Evolutionary conservation across 2,888 invertebrate species (phyloP).

Genomic region (Anticlea derivata): DNA sequence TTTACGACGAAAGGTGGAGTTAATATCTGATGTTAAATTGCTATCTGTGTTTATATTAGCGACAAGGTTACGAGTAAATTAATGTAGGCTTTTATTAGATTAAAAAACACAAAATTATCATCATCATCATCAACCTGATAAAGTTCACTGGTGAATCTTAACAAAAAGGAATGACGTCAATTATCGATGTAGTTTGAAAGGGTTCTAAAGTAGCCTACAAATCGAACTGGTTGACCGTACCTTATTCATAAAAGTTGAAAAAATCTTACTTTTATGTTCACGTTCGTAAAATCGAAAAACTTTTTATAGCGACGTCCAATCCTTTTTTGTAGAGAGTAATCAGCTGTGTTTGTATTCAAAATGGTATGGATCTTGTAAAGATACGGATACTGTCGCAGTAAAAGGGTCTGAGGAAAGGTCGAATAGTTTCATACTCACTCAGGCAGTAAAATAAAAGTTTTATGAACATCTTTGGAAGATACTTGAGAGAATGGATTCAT

Average conservation of each 20-base stretch:
- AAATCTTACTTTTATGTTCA: conserved; percentile 8
- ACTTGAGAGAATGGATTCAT: conserved; percentile 6
- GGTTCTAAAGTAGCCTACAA: too few species aligned
- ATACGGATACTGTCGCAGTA: conserved; percentile 28
- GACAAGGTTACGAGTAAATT: conserved; percentile 1
- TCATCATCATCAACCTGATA: too few species aligned
- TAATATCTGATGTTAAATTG: conserved; percentile 29
- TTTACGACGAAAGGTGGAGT: conserved; percentile 30
- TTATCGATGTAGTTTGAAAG: too few species aligned
- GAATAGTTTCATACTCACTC: conserved; percentile 36
- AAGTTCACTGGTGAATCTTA: too few species aligned
- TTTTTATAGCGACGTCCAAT: conserved; percentile 31
- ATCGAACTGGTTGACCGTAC: too few species aligned
- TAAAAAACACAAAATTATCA: too few species aligned
- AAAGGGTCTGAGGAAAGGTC: conserved; percentile 37
- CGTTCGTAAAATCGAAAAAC: conserved; percentile 33
- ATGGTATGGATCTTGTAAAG: conserved; percentile 29
- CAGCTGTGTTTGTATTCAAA: conserved; percentile 36
- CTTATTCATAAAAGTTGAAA: not conserved
- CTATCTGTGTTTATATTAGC: conserved; percentile 19
- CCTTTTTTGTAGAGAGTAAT: conserved; percentile 31
- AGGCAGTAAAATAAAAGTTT: conserved; percentile 38
- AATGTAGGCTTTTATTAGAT: too few species aligned
- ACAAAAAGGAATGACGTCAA: too few species aligned
- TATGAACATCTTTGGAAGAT: conserved; percentile 12